Evolutionary conservation across 2,113 vertebrate genomes (phyloP).

Genomic region (Emydura subglobosa): DNA sequence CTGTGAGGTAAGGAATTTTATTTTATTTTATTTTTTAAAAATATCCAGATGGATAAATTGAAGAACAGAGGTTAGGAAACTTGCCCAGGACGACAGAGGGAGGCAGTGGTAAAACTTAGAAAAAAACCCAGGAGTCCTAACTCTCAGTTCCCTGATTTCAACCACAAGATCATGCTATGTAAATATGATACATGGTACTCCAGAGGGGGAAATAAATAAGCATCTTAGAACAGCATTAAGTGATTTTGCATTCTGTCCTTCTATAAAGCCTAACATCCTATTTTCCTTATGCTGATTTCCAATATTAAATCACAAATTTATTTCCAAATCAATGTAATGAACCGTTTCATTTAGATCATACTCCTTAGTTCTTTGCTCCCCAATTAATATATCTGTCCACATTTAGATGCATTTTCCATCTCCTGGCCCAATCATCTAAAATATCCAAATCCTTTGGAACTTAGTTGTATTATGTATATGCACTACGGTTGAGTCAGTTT

Average conservation of each 20-base stretch:
- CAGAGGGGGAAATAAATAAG: neutral
- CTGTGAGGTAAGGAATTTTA: neutral
- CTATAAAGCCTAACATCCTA: neutral
- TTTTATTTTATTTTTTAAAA: neutral
- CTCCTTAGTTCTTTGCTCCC: neutral
- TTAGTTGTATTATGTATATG: neutral
- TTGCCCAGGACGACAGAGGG: neutral
- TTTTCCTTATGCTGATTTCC: neutral
- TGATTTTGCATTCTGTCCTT: neutral
- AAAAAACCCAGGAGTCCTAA: neutral
- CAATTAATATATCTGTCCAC: neutral
- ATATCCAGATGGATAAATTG: neutral
- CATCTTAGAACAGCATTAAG: neutral
- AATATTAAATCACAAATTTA: neutral
- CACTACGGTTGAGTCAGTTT: constrained; percentile 1
- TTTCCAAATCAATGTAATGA: neutral
- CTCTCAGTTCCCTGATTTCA: neutral
- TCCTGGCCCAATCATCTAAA: neutral
- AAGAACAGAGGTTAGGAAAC: neutral
- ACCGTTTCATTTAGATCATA: neutral
- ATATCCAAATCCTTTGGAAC: neutral
- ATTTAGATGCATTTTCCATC: neutral
- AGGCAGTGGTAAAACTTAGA: neutral
- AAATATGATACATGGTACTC: constrained; percentile 7
- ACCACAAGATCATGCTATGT: neutral